phyloP scores from a whole-genome alignment of 2,113 vertebrate species.

The Melospiza georgiana region DNA sequence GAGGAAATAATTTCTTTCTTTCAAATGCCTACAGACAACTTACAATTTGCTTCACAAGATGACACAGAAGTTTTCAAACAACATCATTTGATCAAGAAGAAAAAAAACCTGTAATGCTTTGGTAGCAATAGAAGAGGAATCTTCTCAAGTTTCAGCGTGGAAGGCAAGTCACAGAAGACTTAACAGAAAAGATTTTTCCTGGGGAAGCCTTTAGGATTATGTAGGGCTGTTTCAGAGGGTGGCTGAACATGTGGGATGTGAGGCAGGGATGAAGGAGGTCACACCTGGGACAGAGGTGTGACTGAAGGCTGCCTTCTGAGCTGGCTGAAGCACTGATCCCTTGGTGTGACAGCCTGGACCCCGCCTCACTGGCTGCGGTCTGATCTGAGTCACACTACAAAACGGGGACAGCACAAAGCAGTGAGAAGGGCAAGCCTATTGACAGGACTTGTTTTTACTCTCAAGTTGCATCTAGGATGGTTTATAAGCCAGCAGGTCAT shows the following conservation, averaged over 20 bases:
- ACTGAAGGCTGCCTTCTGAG: neutral
- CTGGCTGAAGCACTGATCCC: neutral
- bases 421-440: neutral
- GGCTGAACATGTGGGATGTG: neutral
- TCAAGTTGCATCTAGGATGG: neutral
- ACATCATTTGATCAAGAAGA: neutral
- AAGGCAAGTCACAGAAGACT: neutral
- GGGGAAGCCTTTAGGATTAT: neutral
- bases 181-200: neutral
- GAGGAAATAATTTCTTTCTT: neutral
- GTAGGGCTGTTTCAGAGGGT: neutral
- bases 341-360: neutral
- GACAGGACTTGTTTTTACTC: neutral
- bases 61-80: neutral
- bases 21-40: neutral
- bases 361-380: fast-evolving
- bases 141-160: neutral
- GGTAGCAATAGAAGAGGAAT: neutral
- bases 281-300: neutral
- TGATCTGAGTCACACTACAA: fast-evolving
- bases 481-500: neutral
- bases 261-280: neutral
- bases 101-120: neutral
- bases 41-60: neutral
- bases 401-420: fast-evolving